A percentile compares a stretch with the other conserved stretches of the same genome.
phyloP scores from a whole-genome alignment of 2,888 invertebrate genomes.

The Standfussiana lucernea region DNA sequence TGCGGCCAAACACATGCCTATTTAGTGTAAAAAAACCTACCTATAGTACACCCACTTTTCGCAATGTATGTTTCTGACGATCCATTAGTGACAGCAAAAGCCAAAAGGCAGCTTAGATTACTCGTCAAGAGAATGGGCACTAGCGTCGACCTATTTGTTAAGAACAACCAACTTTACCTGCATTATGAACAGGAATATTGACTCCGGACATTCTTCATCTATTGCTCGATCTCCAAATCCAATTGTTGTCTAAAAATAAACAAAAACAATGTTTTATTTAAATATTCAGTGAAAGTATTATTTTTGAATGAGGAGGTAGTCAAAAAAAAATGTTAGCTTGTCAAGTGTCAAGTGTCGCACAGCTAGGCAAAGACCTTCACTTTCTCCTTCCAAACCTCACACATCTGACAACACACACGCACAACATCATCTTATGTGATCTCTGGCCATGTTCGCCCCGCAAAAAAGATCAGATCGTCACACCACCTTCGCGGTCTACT shows the following conservation, averaged over 20 bases:
- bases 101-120: not conserved
- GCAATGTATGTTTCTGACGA: not conserved
- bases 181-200: conserved; percentile 94
- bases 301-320: no score
- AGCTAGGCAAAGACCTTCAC: no score
- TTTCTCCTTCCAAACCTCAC: no score
- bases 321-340: no score
- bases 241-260: conserved; percentile 91
- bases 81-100: not conserved
- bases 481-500: no score
- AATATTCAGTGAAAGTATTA: not conserved
- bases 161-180: conserved; percentile 90
- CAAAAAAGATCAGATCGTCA: no score
- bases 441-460: no score
- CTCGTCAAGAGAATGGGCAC: not conserved
- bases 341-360: no score
- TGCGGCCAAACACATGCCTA: no score
- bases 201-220: conserved; percentile 96
- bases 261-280: not conserved
- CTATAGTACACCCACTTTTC: not conserved
- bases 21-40: no score
- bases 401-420: no score
- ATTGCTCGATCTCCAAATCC: conserved; percentile 96
- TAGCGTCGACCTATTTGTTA: not conserved
- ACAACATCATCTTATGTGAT: no score